Conservation (phyloP, 2,797 vertebrate species). For the Coendou prehensilis region DNA sequence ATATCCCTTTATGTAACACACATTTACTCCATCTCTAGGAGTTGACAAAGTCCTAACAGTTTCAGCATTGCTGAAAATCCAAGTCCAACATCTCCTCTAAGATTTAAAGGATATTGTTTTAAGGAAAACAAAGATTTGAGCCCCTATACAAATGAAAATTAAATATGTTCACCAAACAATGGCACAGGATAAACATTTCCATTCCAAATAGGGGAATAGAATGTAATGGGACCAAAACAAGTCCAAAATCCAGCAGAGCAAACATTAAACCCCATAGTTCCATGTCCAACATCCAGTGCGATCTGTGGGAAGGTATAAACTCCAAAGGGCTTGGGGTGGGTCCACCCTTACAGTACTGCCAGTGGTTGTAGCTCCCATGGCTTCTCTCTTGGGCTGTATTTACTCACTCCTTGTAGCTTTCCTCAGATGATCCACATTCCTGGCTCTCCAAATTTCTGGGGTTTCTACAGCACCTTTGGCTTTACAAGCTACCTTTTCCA, state of each 20-base stretch:
- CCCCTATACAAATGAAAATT: not conserved
- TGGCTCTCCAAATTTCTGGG: not conserved
- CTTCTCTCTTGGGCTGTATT: not conserved
- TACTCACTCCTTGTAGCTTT: not conserved
- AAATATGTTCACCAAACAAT: not conserved
- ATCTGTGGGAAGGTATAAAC: not conserved
- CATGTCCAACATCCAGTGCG: not conserved
- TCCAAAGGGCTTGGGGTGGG: not conserved
- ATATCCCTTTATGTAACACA: not conserved
- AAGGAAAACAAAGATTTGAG: not conserved
- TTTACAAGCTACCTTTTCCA: not conserved
- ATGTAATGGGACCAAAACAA: not conserved
- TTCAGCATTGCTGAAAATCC: not conserved
- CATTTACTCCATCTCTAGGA: not conserved
- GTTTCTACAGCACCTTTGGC: not conserved
- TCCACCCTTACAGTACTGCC: not conserved
- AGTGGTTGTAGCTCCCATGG: not conserved
- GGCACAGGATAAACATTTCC: not conserved
- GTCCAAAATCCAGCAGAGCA: not conserved
- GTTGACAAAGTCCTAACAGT: not conserved
- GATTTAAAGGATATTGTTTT: not conserved
- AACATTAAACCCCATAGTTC: not conserved
- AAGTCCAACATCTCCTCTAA: not conserved
- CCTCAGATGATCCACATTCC: not conserved
- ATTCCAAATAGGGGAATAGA: not conserved